A percentile compares a stretch with the other conserved stretches of the same genome.
phyloP scores from a whole-genome alignment of 2,113 vertebrate genomes.

The Lepus americanus region DNA sequence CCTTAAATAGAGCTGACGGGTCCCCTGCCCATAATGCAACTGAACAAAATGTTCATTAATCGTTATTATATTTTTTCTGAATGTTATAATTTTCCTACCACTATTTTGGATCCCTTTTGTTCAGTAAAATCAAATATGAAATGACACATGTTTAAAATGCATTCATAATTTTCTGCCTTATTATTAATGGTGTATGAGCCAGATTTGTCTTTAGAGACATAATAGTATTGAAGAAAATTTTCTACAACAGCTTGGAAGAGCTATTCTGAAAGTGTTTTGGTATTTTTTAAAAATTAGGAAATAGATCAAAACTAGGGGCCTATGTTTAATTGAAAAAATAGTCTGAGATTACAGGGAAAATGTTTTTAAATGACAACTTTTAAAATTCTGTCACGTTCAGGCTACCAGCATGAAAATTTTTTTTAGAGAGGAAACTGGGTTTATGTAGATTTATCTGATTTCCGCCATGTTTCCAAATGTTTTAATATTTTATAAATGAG shows the following conservation, averaged over 20 bases:
- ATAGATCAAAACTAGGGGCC: neutral
- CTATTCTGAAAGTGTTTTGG: neutral
- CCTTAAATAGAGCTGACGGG: neutral
- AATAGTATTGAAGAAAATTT: neutral
- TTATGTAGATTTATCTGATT: neutral
- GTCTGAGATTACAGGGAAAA: neutral
- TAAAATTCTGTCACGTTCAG: neutral
- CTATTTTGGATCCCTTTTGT: neutral
- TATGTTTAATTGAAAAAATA: neutral
- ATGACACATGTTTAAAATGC: neutral
- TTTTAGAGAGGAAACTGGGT: neutral
- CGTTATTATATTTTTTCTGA: neutral
- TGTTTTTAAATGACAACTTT: neutral
- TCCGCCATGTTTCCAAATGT: neutral
- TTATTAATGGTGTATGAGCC: neutral
- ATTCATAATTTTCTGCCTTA: neutral
- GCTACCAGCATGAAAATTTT: neutral
- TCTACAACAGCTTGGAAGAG: neutral
- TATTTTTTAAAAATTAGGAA: neutral
- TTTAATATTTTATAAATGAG: constrained; percentile 8
- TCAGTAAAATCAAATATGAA: constrained; percentile 29
- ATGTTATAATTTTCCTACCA: neutral
- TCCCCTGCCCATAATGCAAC: neutral
- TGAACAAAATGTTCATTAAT: neutral
- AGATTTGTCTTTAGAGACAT: neutral